phyloP scores from a whole-genome alignment of 1,140 invertebrate genomes.

The Notospermus geniculatus region DNA sequence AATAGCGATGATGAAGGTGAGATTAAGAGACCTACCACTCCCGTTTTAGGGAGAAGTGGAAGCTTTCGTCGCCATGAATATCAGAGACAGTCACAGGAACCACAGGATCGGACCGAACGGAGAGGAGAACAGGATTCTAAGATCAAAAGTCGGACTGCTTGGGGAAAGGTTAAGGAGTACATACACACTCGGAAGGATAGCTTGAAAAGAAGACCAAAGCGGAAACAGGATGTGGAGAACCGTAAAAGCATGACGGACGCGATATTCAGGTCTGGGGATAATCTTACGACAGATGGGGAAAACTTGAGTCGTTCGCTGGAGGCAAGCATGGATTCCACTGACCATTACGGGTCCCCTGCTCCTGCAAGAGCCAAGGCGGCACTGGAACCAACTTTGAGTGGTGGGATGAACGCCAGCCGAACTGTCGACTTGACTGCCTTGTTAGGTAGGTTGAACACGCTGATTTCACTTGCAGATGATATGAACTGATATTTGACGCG shows the following conservation, averaged over 20 bases:
- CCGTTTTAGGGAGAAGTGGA: not conserved
- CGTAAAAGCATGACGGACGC: conserved; percentile 6
- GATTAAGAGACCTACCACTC: conserved; percentile 5
- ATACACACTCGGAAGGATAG: conserved; percentile 69
- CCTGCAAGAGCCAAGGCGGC: too few relatives aligned
- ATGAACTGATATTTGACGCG: too few relatives aligned
- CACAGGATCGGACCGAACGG: conserved; percentile 14
- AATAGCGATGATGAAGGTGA: conserved; percentile 25
- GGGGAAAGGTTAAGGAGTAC: conserved; percentile 71
- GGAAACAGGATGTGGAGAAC: not conserved
- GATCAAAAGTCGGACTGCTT: conserved; percentile 61
- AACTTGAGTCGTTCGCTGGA: conserved; percentile 59
- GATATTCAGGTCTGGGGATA: not conserved
- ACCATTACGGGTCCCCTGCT: too few relatives aligned
- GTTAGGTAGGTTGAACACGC: conserved; percentile 41
- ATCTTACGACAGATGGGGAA: conserved; percentile 56
- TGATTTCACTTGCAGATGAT: too few relatives aligned
- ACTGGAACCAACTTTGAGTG: too few relatives aligned
- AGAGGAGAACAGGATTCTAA: conserved; percentile 4
- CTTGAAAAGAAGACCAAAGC: conserved; percentile 57
- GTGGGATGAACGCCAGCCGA: conserved; percentile 6
- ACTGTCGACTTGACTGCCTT: conserved; percentile 38
- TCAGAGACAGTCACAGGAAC: not conserved
- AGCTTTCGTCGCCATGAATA: not conserved
- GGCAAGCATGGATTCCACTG: conserved; percentile 68